These are phyloP conservation scores for Copsychus sechellarum DNA, from an alignment of 2,113 vertebrate genomes.

Conservation along the genomic window DNA sequence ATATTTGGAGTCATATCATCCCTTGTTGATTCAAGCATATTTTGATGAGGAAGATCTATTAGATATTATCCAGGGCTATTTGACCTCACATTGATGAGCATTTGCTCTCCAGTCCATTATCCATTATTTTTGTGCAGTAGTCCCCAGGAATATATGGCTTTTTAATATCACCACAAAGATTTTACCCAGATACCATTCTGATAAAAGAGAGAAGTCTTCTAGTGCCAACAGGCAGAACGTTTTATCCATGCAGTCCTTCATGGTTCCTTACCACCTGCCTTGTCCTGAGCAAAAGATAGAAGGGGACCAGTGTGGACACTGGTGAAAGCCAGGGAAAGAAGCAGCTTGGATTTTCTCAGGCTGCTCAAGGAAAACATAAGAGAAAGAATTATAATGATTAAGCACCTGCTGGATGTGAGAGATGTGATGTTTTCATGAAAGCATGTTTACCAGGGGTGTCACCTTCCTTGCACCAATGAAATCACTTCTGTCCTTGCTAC, in stretches of 20 bases:
- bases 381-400: no score
- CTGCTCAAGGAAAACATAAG: no score
- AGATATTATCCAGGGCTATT: not conserved
- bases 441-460: no score
- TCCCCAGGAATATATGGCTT: not conserved
- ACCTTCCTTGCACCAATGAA: no score
- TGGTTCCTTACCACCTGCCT: not conserved
- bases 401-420: no score
- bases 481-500: no score
- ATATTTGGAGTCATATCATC: not conserved
- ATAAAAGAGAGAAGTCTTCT: not conserved
- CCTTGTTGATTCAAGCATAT: not conserved
- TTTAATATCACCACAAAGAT: not conserved
- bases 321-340: no score
- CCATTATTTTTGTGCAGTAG: not conserved
- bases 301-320: not conserved
- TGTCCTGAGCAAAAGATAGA: not conserved
- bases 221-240: not conserved
- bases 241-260: not conserved
- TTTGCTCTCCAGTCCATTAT: conserved; percentile 5
- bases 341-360: no score
- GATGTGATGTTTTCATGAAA: no score
- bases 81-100: not conserved
- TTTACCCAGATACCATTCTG: conserved; percentile 2
- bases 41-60: conserved; percentile 6